Evolutionary conservation across 2,888 invertebrate genomes (phyloP), one percentile per base, ranked within the genome.

Genomic region (Marasmarcha lunaedactyla): DNA sequence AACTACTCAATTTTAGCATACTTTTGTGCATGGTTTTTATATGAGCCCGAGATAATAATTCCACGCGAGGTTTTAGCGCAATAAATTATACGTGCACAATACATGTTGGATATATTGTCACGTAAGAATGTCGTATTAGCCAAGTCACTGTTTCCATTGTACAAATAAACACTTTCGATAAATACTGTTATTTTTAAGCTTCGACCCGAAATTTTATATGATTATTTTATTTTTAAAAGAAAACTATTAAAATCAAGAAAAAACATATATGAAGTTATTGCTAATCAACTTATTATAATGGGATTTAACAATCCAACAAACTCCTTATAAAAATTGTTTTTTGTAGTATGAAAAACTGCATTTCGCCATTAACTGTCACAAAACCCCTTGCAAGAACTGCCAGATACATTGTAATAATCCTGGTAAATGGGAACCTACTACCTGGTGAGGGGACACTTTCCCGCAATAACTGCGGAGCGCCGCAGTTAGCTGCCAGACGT

Each of bases 41-140:
- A 59, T 57, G 57, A 62, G 59, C 63, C 63, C 60, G 60, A 60
- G 60, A 58, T 59, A 64, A 67, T 69, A 69, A 71, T 71, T 67
- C 59, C 52, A 57, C 58, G 51, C 52, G 49, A 61, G 63, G 71
- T 76, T 74, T 66, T 69, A 77, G 58, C 63, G 63, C 62, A 47
- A 76, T 78, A 79, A 78, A 78, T 78, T 76, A 73, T 68, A 52
- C 59, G 55, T 47, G 63, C 62, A 79, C 79, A 79, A 79, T 79
- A 78, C 76, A 78, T 59, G 68, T 52, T 52, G 76, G 76, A 81
- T 81, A 79, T 78, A 81, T 69, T 77, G 78, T 78, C 78, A 79
- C 79, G 73, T 77, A 77, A 79, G 78, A 81, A 79, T 79, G 74
- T 71, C 72, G 71, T 68, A 71, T 73, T 73, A 73, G 70, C 64